Conservation (phyloP, 1,140 invertebrate species). For the Leptinotarsa texana region DNA sequence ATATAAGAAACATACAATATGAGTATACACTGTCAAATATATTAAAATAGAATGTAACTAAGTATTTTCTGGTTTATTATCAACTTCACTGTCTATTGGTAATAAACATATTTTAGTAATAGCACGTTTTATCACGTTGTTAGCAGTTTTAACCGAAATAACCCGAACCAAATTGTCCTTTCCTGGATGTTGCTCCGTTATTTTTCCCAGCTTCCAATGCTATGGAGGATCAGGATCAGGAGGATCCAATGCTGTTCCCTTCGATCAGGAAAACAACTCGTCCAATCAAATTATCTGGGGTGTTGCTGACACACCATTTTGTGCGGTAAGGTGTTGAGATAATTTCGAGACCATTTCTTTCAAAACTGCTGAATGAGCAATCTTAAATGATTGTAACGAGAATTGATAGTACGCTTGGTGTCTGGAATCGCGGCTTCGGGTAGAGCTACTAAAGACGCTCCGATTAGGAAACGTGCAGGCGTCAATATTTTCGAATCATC, state of each 20-base stretch:
- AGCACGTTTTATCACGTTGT: not conserved
- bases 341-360: slow-evolving; percentile 37
- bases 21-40: too few relatives aligned
- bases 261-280: not conserved
- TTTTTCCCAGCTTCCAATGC: too few relatives aligned
- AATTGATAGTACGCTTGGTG: not conserved
- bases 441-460: slow-evolving; percentile 24
- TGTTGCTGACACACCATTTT: slow-evolving; percentile 45
- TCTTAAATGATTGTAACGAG: slow-evolving; percentile 14
- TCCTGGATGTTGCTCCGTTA: too few relatives aligned
- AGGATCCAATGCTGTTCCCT: too few relatives aligned
- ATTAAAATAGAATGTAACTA: too few relatives aligned
- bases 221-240: too few relatives aligned
- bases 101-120: slow-evolving; percentile 15
- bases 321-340: slow-evolving; percentile 39
- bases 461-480: slow-evolving; percentile 42
- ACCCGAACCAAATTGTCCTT: too few relatives aligned
- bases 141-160: too few relatives aligned
- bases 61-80: slow-evolving; percentile 27
- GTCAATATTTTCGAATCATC: slow-evolving; percentile 35
- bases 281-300: slow-evolving; percentile 45
- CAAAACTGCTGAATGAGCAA: slow-evolving; percentile 17
- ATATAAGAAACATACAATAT: too few relatives aligned
- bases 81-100: slow-evolving; percentile 20
- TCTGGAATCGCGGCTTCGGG: slow-evolving; percentile 10